Evolutionary conservation across 2,113 vertebrate species (phyloP), one percentile per base, ranked within the genome.

Genomic region (Gadus macrocephalus): DNA sequence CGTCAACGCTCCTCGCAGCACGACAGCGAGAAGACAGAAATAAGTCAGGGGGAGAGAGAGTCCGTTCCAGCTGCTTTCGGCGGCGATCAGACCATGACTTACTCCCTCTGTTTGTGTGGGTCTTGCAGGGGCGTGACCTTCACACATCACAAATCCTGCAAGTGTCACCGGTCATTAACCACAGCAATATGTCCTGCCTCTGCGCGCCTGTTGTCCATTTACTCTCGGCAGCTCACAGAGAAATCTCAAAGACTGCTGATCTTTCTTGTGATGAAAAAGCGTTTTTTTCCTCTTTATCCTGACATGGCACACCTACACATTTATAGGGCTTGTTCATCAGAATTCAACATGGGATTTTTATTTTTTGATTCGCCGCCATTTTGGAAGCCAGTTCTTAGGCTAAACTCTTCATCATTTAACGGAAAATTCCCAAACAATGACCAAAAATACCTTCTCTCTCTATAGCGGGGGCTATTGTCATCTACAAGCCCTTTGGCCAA

Each of bases 131-230:
- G 70, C 82, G n/a, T 67, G 72, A 87, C 84, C 89, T 89, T 89
- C 84, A 86, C 79, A 87, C 77, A 83, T 82, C 79, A 85, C 86
- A 87, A 87, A 89, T 87, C 83, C 77, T 64, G 78, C 82, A 74
- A 81, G 85, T 89, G 85, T 87, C 89, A 87, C 86, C 83, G 76
- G 76, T 84, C 86, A 87, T 89, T 90, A 88, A 89, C 78, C 85
- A 80, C 73, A 86, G 85, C 85, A 82, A 87, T 89, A 87, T 86
- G 87, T 87, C 85, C 81, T 4, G 53, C 8, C 76, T 81, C 83
- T 76, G 17, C 66, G 69, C 79, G 67, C 69, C 65, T 15, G 71
- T 28, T 73, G 81, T 80, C 74, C 62, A 67, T 69, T 81, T 49
- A 49, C 42, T 68, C 68, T 19, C 71, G 22, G 72, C 74, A 71